A percentile compares a stretch with the other conserved stretches of the same genome.
Evolutionary conservation across 1,140 invertebrate species (phyloP).

Genomic region (Cotesia typhae): DNA sequence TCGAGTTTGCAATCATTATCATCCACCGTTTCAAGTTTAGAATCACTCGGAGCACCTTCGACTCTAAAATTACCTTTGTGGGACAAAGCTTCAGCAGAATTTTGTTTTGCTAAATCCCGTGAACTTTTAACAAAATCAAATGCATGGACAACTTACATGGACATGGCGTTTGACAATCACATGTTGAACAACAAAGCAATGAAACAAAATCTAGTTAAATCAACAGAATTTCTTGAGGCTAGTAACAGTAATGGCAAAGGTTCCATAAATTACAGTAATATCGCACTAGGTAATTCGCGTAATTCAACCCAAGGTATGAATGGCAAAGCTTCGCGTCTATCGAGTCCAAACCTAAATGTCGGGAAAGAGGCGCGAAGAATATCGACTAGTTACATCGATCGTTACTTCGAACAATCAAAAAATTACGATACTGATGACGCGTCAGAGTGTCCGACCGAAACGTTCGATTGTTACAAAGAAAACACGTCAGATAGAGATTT

Average conservation of each 20-base stretch:
- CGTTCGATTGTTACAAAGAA: constrained; percentile 42
- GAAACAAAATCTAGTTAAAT: constrained; percentile 57
- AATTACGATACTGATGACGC: constrained; percentile 55
- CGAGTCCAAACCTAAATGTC: constrained; percentile 47
- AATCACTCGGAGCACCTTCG: constrained; percentile 64
- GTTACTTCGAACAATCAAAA: constrained; percentile 61
- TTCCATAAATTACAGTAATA: constrained; percentile 42
- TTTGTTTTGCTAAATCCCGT: constrained; percentile 76
- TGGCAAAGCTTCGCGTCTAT: constrained; percentile 49
- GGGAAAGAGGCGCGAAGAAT: constrained; percentile 53
- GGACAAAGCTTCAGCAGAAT: constrained; percentile 78
- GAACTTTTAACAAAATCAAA: constrained; percentile 72
- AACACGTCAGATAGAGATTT: constrained; percentile 47
- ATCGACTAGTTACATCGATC: constrained; percentile 60
- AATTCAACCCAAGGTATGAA: constrained; percentile 46
- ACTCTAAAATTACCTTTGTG: constrained; percentile 73
- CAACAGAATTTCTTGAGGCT: constrained; percentile 55
- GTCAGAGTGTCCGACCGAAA: constrained; percentile 36
- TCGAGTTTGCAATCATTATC: constrained; percentile 68
- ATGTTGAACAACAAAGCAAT: constrained; percentile 53
- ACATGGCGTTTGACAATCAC: constrained; percentile 56
- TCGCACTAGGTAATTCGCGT: constrained; percentile 32
- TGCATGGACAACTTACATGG: constrained; percentile 60
- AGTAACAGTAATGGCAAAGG: constrained; percentile 49
- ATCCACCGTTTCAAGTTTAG: constrained; percentile 64